These are phyloP conservation scores for Jacana jacana DNA, from an alignment of 2,113 vertebrate species.

Conservation along the genomic window DNA sequence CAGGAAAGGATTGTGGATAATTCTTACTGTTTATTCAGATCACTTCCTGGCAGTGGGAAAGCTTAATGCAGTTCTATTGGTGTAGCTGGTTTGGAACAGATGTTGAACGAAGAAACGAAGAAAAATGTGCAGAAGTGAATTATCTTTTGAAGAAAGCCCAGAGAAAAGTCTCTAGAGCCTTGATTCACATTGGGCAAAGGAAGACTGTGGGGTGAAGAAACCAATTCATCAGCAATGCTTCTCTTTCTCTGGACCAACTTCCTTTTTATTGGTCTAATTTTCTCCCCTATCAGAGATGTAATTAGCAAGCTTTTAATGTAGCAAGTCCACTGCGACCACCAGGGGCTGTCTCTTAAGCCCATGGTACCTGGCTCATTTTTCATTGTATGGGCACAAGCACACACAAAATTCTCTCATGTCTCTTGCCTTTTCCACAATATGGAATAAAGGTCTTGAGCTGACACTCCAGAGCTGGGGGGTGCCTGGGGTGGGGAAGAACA, in stretches of 20 bases:
- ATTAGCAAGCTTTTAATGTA: neutral
- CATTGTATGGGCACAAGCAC: neutral
- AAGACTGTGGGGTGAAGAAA: neutral
- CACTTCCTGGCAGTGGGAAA: constrained; percentile 37
- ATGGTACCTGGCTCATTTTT: neutral
- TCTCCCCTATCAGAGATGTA: neutral
- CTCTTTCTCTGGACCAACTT: neutral
- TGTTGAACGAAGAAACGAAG: constrained; percentile 43
- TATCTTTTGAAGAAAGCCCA: constrained; percentile 45
- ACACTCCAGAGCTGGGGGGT: neutral
- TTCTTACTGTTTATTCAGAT: constrained; percentile 44
- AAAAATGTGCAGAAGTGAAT: constrained; percentile 35
- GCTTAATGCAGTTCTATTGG: constrained; percentile 25
- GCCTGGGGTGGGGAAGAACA: neutral
- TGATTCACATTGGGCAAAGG: constrained; percentile 25
- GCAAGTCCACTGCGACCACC: neutral
- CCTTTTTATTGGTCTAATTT: neutral
- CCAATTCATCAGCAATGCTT: neutral
- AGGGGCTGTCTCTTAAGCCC: neutral
- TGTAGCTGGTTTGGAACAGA: constrained; percentile 4
- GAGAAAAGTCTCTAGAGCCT: constrained; percentile 36
- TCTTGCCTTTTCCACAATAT: neutral
- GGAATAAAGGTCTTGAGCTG: neutral
- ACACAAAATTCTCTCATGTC: neutral
- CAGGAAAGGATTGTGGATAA: neutral